phyloP scores from a whole-genome alignment of 2,888 invertebrate genomes.

The Aleiodes testaceus region DNA sequence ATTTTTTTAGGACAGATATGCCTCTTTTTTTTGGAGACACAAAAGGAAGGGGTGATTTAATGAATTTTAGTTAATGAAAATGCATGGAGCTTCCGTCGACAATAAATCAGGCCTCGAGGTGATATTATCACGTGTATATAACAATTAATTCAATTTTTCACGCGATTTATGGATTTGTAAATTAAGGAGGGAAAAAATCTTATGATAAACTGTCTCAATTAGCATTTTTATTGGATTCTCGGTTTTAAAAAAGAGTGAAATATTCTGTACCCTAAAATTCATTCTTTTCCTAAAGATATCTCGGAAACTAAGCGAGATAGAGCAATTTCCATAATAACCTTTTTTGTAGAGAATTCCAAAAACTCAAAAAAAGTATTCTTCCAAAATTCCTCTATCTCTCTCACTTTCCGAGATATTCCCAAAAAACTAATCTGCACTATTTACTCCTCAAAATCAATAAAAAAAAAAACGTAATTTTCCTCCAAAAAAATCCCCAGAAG shows the following conservation, averaged over 20 bases:
- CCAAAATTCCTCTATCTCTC: too few species aligned
- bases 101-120: slow-evolving; percentile 2
- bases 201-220: not conserved
- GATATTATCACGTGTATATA: slow-evolving; percentile 10
- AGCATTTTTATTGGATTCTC: slow-evolving; percentile 24
- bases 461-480: too few species aligned
- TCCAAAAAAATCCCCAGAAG: not conserved
- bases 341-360: too few species aligned
- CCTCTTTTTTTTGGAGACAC: not conserved
- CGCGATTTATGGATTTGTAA: not conserved
- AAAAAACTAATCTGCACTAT: too few species aligned
- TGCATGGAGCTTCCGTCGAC: slow-evolving; percentile 8
- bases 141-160: slow-evolving; percentile 13
- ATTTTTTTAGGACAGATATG: not conserved
- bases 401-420: too few species aligned
- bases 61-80: slow-evolving; percentile 22
- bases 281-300: not conserved
- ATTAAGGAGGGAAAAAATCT: not conserved
- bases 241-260: not conserved
- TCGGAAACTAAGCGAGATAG: too few species aligned
- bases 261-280: too few species aligned
- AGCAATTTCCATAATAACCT: too few species aligned
- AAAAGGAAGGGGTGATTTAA: not conserved
- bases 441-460: too few species aligned
- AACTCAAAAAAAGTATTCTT: too few species aligned